Conservation (phyloP, 2,797 vertebrate genomes). For the Gymnothorax reevesii region DNA sequence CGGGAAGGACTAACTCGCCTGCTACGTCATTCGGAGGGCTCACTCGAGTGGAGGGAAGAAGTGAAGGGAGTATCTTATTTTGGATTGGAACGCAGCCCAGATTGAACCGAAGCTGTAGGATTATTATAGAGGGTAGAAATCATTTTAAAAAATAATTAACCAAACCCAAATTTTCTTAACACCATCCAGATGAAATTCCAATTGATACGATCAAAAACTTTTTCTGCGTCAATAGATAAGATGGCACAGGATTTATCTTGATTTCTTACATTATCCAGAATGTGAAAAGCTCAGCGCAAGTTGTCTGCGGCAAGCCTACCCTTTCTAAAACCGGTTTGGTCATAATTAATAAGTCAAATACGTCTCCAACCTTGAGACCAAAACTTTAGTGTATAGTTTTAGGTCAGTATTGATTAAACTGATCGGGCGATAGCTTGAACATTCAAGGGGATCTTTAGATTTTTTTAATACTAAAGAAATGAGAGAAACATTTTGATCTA, state of each 20-base stretch:
- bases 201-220: neutral
- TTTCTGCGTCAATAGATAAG: neutral
- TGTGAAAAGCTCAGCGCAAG: neutral
- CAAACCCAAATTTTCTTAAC: neutral
- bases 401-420: neutral
- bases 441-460: neutral
- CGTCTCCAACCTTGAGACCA: neutral
- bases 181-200: conserved; percentile 3
- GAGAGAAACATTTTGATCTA: neutral
- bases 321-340: conserved; percentile 7
- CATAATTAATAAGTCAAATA: neutral
- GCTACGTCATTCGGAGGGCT: too few species aligned
- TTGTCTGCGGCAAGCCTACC: neutral
- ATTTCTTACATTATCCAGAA: too few species aligned
- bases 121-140: neutral
- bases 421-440: neutral
- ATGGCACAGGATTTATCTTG: neutral
- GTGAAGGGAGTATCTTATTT: too few species aligned
- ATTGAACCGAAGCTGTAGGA: neutral
- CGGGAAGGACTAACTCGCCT: too few species aligned
- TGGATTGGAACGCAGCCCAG: too few species aligned
- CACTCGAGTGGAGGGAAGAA: too few species aligned
- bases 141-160: neutral
- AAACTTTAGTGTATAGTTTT: conserved; percentile 9
- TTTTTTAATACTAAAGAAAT: conserved; percentile 7